Conservation (phyloP, 1,140 invertebrate species). For the Heliconius hewitsoni region DNA sequence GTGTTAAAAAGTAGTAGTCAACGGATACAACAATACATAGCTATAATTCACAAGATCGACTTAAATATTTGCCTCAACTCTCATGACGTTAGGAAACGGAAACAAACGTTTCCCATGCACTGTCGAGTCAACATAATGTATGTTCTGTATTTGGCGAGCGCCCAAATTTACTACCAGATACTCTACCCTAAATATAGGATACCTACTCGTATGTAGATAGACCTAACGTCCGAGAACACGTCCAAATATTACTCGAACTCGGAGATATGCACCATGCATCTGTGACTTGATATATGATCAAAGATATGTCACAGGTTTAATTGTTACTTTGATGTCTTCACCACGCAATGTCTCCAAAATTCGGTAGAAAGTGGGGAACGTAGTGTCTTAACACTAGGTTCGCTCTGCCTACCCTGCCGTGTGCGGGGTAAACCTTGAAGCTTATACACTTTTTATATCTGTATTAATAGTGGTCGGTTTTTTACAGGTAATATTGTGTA, state of each 20-base stretch:
- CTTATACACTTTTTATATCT: too few relatives aligned
- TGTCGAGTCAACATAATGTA: slow-evolving; percentile 73
- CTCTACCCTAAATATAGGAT: slow-evolving; percentile 30
- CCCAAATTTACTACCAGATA: slow-evolving; percentile 71
- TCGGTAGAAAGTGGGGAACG: too few relatives aligned
- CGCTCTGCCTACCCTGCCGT: too few relatives aligned
- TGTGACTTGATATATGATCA: slow-evolving; percentile 1
- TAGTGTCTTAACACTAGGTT: too few relatives aligned
- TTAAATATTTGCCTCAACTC: background rate
- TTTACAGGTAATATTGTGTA: too few relatives aligned
- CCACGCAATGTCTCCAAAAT: too few relatives aligned
- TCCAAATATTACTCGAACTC: slow-evolving; percentile 11
- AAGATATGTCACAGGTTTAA: background rate
- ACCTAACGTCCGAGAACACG: background rate
- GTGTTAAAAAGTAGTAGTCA: too few relatives aligned
- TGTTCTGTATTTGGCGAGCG: slow-evolving; percentile 71
- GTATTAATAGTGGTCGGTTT: too few relatives aligned
- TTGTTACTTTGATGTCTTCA: background rate
- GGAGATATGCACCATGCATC: background rate
- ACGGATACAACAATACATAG: too few relatives aligned
- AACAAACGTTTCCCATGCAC: slow-evolving; percentile 44
- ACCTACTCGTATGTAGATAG: background rate
- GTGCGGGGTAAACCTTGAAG: too few relatives aligned
- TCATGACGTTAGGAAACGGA: slow-evolving; percentile 31
- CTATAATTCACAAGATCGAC: too few relatives aligned